Evolutionary conservation across 2,113 vertebrate species (phyloP).

Genomic region (Bubalus kerabau): DNA sequence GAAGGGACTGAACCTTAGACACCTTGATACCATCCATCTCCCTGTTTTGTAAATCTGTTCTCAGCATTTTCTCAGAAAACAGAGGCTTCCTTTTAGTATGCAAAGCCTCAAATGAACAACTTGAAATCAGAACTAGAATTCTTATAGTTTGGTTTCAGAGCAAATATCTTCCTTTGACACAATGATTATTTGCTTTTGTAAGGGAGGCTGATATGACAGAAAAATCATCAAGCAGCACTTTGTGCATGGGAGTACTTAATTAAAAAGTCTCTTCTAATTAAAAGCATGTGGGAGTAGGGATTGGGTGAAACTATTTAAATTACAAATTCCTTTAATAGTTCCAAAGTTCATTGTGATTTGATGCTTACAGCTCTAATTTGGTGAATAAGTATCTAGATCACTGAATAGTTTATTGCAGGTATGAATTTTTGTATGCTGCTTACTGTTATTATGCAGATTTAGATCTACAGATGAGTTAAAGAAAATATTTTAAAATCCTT

Average conservation of each 20-base stretch:
- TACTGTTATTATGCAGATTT: background rate
- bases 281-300: constrained; percentile 69
- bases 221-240: constrained; percentile 63
- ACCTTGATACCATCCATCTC: background rate
- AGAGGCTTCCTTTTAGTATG: background rate
- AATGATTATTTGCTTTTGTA: constrained; percentile 72
- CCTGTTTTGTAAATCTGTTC: background rate
- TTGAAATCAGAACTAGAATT: background rate
- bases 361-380: constrained; percentile 63
- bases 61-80: background rate
- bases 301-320: constrained; percentile 73
- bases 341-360: constrained; percentile 69
- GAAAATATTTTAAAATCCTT: background rate
- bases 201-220: constrained; percentile 68
- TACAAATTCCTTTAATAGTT: constrained; percentile 77
- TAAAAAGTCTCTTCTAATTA: constrained; percentile 77
- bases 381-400: constrained; percentile 21
- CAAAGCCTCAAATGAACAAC: background rate
- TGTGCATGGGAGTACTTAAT: constrained; percentile 75
- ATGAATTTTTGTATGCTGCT: background rate
- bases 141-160: background rate
- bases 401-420: background rate
- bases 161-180: constrained; percentile 13
- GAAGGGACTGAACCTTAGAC: background rate
- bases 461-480: background rate